Base-by-base conservation (phyloP, 2,797 vertebrate genomes). In the Scomberomorus guttatus region DNA sequence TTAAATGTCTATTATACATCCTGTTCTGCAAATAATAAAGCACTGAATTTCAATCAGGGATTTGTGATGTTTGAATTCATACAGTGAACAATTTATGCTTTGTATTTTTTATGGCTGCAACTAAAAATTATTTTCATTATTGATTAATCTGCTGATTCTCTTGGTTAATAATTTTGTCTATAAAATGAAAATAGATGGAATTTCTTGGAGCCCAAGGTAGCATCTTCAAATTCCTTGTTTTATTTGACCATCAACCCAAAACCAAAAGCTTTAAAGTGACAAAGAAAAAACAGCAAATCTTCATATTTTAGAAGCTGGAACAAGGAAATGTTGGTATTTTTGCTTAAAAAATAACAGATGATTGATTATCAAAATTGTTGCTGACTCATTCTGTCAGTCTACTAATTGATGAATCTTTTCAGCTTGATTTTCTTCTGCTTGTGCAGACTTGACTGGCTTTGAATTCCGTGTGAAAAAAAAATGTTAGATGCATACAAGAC, bases 1-100 rank as follows among this genome's bases (percentile, higher is more conserved):
- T 29, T n/a, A 46, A n/a, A 52, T 66, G 14, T 59, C 2, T 6
- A 25, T 72, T 56, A 27, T 32, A 20, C 12, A 37, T 13, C 3
- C 4, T 54, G 13, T 54, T 37, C 20, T 44, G 18, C 18, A 10
- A 14, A 39, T 24, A 81, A 75, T 79, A 66, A 87, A 88, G 58
- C 9, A 7, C 8, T 11, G 18, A 68, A 32, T 58, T 61, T 79
- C 0, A 73, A n/a, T 11, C 24, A 20, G n/a, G 18, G 2, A 52
- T 77, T 55, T 73, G 34, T 25, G 13, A 66, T 24, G 10, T 32
- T 4, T 58, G 7, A 9, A 48, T 70, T 18, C 6, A 58, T 50
- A 14, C 11, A 17, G 10, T 17, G 2, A 46, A 18, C 15, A 52
- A 18, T 32, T 3, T 32, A 14, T 55, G n/a, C 3, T 3, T 13